A percentile compares a stretch with the other conserved stretches of the same genome.
Evolutionary conservation across 30 jellyfish, hydroid and myxozoan genomes (phyloP).

Genomic region (Turritopsis dohrnii): DNA sequence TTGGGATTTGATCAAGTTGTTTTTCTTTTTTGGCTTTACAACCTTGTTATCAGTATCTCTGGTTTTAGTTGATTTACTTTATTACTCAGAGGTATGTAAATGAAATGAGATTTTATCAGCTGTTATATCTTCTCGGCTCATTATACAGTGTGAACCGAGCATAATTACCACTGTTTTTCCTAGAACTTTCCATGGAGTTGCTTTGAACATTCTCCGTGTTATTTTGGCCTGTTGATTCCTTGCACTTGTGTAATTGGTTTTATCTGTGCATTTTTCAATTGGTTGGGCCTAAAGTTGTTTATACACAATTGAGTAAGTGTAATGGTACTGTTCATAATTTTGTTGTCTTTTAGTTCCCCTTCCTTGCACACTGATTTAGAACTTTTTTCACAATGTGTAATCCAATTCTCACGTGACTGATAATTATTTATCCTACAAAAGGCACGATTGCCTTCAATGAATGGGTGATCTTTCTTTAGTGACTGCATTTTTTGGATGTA

Average conservation of each 20-base stretch:
- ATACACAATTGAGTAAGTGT: conserved; percentile 19
- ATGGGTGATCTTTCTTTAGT: too few species aligned
- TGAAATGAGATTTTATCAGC: too few species aligned
- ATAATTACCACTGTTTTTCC: too few species aligned
- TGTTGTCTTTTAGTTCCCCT: too few species aligned
- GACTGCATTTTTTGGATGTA: too few species aligned
- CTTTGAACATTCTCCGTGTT: conserved; percentile 29
- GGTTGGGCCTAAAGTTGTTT: conserved; percentile 33
- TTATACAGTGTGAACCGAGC: too few species aligned
- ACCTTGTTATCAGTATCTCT: not conserved
- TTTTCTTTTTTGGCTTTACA: not conserved
- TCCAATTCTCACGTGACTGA: too few species aligned
- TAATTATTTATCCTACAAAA: too few species aligned
- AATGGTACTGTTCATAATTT: not conserved
- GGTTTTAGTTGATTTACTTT: not conserved
- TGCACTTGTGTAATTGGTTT: conserved; percentile 17
- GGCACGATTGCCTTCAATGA: too few species aligned
- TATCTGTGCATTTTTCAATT: conserved; percentile 25
- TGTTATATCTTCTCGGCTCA: too few species aligned
- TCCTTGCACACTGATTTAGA: too few species aligned
- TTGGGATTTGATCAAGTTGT: conserved; percentile 10
- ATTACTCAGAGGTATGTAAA: conserved; percentile 3
- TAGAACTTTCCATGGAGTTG: conserved; percentile 36
- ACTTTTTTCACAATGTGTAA: too few species aligned
- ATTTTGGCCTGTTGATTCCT: conserved; percentile 33